phyloP scores from a whole-genome alignment of 2,888 invertebrate species.

The Autographa pulchrina region DNA sequence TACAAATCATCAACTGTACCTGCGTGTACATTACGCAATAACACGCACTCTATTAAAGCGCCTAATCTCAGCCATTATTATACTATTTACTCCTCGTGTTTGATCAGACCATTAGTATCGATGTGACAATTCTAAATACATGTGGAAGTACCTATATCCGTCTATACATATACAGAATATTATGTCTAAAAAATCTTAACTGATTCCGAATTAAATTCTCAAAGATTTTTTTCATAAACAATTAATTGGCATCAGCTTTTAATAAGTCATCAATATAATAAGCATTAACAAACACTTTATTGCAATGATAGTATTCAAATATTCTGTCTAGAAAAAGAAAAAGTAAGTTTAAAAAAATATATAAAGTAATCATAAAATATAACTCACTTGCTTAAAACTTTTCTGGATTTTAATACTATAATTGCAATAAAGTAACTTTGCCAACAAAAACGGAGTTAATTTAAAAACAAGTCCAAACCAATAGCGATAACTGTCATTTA shows the following conservation, averaged over 20 bases:
- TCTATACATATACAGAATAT: neutral
- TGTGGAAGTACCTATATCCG: neutral
- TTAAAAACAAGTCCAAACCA: neutral
- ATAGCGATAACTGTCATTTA: constrained; percentile 11
- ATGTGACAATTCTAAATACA: constrained; percentile 11
- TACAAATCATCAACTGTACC: too few species aligned
- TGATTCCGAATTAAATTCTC: neutral
- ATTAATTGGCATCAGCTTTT: too few species aligned
- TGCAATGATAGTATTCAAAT: too few species aligned
- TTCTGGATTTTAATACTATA: neutral
- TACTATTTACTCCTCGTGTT: constrained; percentile 19
- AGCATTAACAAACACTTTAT: too few species aligned
- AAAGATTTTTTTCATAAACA: too few species aligned
- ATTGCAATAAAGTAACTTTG: too few species aligned
- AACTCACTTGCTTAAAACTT: neutral
- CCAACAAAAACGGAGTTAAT: neutral
- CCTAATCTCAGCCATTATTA: neutral
- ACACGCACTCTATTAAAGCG: neutral
- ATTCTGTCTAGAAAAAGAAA: too few species aligned
- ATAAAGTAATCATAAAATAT: too few species aligned
- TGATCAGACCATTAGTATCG: constrained; percentile 27
- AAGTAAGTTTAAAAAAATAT: too few species aligned
- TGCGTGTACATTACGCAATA: neutral
- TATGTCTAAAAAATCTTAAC: neutral
- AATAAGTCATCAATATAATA: too few species aligned